These are phyloP conservation scores for Netelia inedita DNA, from an alignment of 2,888 invertebrate species.

Conservation along the genomic window DNA sequence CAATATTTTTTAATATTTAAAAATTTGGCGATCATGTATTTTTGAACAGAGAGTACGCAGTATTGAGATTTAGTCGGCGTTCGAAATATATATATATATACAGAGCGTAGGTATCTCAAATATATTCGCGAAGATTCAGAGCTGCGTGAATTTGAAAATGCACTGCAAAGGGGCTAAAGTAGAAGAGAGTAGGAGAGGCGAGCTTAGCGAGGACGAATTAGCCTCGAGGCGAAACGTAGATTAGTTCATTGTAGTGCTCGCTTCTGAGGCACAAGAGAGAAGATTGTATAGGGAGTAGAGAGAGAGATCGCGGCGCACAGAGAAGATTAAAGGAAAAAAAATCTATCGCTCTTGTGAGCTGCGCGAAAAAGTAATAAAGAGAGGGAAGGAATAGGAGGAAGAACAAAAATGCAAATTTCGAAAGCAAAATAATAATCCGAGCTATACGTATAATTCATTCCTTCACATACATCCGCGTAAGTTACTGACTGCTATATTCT, in stretches of 20 bases:
- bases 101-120: slow-evolving; percentile 46
- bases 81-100: too few relatives aligned
- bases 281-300: slow-evolving; percentile 16
- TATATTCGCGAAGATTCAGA: slow-evolving; percentile 43
- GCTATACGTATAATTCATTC: not conserved
- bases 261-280: slow-evolving; percentile 35
- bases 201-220: slow-evolving; percentile 38
- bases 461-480: too few relatives aligned
- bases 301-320: slow-evolving; percentile 8
- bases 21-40: too few relatives aligned
- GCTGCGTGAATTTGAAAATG: too few relatives aligned
- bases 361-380: slow-evolving; percentile 35
- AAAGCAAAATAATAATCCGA: slow-evolving; percentile 19
- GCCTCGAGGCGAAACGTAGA: slow-evolving; percentile 53
- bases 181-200: not conserved
- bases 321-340: slow-evolving; percentile 25
- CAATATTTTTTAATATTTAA: too few relatives aligned
- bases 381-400: slow-evolving; percentile 30
- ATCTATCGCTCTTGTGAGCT: slow-evolving; percentile 25
- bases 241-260: slow-evolving; percentile 65
- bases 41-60: too few relatives aligned
- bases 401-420: slow-evolving; percentile 48
- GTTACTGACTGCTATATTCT: slow-evolving; percentile 1
- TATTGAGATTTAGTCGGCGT: too few relatives aligned
- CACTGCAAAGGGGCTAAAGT: not conserved